phyloP scores from a whole-genome alignment of 2,888 invertebrate genomes.

The Orthosia cruda region DNA sequence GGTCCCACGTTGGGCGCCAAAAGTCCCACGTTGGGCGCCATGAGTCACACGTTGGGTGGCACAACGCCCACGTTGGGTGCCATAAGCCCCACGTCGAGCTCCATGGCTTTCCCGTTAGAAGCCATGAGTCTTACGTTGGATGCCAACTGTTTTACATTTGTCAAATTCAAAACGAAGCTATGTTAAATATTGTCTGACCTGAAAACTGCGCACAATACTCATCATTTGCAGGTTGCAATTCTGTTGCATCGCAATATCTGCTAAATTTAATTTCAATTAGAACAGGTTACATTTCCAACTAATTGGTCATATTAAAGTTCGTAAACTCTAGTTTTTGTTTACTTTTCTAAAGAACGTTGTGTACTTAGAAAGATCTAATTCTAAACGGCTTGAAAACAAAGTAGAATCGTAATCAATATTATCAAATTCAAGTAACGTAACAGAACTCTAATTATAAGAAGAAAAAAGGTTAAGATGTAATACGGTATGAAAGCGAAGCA shows the following conservation, averaged over 20 bases:
- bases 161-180: not conserved
- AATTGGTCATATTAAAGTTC: not conserved
- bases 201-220: slow-evolving; percentile 5
- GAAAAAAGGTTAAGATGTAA: slow-evolving; percentile 69
- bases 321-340: not conserved
- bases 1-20: not conserved
- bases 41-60: not conserved
- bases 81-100: not conserved
- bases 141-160: not conserved
- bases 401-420: slow-evolving; percentile 42
- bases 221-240: slow-evolving; percentile 10
- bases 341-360: not conserved
- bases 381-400: slow-evolving; percentile 3
- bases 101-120: not conserved
- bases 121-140: not conserved
- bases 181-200: not conserved
- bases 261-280: slow-evolving; percentile 8
- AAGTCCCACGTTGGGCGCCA: too few relatives aligned
- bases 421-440: slow-evolving; percentile 46
- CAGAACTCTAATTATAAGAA: slow-evolving; percentile 61
- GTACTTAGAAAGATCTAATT: not conserved
- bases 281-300: not conserved
- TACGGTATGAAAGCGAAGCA: slow-evolving; percentile 73
- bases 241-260: slow-evolving; percentile 20
- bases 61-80: not conserved